Evolutionary conservation across 2,888 invertebrate genomes (phyloP).

Genomic region (Ischnura elegans): DNA sequence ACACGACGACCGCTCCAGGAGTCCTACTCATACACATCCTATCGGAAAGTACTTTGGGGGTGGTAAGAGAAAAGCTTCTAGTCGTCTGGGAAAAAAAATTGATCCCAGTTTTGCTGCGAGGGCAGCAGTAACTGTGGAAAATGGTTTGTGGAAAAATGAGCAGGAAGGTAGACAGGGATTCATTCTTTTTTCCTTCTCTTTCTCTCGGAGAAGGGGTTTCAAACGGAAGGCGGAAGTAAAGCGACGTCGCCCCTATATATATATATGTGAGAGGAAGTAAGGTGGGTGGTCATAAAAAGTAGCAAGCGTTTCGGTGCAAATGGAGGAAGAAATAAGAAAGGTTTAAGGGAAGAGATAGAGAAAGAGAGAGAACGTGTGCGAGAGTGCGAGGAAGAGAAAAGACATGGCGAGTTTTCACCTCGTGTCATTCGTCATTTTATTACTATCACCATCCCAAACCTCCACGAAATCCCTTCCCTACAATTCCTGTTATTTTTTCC

Average conservation of each 20-base stretch:
- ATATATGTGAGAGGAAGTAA: background rate
- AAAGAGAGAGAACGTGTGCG: background rate
- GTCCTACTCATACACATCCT: background rate
- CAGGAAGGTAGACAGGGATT: background rate
- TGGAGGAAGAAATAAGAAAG: conserved; percentile 6
- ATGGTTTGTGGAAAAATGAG: background rate
- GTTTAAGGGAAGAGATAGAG: background rate
- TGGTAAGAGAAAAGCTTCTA: background rate
- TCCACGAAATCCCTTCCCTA: background rate
- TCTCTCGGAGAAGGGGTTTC: background rate
- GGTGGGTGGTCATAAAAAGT: background rate
- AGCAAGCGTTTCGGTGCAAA: background rate
- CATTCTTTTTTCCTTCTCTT: background rate
- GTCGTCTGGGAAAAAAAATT: background rate
- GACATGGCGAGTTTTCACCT: conserved; percentile 23
- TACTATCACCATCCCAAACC: background rate
- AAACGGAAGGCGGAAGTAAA: background rate
- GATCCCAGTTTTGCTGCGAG: background rate
- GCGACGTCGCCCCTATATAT: too few species aligned
- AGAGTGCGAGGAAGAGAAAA: conserved; percentile 4
- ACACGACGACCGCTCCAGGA: background rate
- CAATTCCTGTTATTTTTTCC: background rate
- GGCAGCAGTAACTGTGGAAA: background rate
- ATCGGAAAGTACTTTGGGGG: background rate
- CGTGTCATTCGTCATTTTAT: conserved; percentile 59